Base-by-base conservation (phyloP, 2,797 vertebrate species). In the Graptemys geographica region DNA sequence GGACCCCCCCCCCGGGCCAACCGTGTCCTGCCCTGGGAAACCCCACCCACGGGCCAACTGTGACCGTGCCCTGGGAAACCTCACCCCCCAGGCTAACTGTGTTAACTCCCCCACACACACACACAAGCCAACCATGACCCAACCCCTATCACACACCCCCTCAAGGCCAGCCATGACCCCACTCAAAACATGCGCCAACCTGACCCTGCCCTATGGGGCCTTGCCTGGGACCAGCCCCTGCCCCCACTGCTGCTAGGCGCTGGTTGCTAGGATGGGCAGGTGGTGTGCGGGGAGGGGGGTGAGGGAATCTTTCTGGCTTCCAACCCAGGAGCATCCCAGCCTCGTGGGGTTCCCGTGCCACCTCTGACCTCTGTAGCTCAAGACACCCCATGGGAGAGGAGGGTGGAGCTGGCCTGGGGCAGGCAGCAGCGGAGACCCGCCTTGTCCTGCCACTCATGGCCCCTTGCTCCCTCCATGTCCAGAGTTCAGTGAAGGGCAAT, bases 21-120 rank as follows among this genome's bases (percentile, higher is more conserved):
- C 55, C 9, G 13, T 12, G 12, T 41, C 56, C 2, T 8, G 1
- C 0, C 25, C 37, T 2, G 0, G 31, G 49, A 19, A 44, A 44
- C 41, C 15, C 84, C 41, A 90, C 37, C 90, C 41, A 33, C 27
- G 23, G 23, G 55, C 8, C 56, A 12, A 11, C 56, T 8, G n/a
- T 41, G 27, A 52, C 52, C 52, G 6, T 52, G 52, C 47, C 13
- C n/a, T 8, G 79, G 21, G 59, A 51, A 51, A 51, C 51, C 13
- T 51, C 51, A 51, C 51, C 13, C 51, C 51, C 51, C 51, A 51
- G 13, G 51, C 51, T 15, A 51, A 51, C 51, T 51, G 51, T 51
- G 51, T 51, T 13, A 51, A 51, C 51, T 51, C 44, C 44, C 44
- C 13, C 51, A 2, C 51, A 15, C 57, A 12, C 57, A 12, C 62